Conservation (phyloP, 2,113 vertebrate genomes). For the Nesoenas mayeri region DNA sequence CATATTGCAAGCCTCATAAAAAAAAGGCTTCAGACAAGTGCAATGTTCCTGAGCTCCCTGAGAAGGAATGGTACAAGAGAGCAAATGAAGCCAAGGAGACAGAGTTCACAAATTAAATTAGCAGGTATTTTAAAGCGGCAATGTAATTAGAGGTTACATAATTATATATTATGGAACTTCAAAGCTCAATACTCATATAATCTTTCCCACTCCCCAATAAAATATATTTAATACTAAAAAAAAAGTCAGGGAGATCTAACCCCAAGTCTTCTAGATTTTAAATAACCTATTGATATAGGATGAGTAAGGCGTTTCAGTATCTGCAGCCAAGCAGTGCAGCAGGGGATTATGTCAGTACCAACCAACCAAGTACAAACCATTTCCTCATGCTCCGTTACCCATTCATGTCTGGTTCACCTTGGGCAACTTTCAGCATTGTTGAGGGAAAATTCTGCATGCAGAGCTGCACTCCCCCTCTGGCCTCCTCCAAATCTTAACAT, state of each 20-base stretch:
- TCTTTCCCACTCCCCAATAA: not conserved
- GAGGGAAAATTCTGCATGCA: not conserved
- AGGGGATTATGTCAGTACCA: not conserved
- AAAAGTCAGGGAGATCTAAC: not conserved
- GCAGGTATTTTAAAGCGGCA: not conserved
- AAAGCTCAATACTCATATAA: not conserved
- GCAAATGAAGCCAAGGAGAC: not conserved
- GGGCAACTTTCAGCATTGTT: not conserved
- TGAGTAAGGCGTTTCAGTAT: not conserved
- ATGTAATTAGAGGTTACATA: not conserved
- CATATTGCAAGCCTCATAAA: not conserved
- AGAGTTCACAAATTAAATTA: conserved; percentile 27
- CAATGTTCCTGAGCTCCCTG: not conserved
- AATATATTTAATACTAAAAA: not conserved
- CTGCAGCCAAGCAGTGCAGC: not conserved
- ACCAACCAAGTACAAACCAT: not conserved
- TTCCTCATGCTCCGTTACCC: not conserved
- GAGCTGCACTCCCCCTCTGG: not conserved
- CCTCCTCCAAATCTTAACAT: not conserved
- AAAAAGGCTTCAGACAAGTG: not conserved
- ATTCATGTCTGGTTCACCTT: not conserved
- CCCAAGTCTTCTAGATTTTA: not conserved
- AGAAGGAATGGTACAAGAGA: not conserved
- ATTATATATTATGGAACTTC: not conserved
- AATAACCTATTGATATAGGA: not conserved